These are phyloP conservation scores for Neelides folsomi DNA, from an alignment of 2,888 invertebrate genomes.

Conservation along the genomic window DNA sequence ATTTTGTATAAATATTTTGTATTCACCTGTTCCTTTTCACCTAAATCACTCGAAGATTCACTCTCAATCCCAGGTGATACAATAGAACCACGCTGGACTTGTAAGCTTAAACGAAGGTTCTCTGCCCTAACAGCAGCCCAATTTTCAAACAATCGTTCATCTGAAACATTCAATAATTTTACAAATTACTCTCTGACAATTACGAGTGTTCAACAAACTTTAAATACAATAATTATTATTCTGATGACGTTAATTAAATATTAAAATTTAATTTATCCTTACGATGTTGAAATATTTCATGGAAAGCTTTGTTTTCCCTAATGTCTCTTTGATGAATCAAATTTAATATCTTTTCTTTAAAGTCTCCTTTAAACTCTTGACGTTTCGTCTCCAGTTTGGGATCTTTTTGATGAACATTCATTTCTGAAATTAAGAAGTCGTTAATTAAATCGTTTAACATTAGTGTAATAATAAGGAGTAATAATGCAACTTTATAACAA, in stretches of 20 bases:
- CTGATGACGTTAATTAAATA: background rate
- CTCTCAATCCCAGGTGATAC: constrained; percentile 42
- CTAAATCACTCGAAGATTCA: constrained; percentile 34
- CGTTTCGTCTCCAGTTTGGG: too few relatives aligned
- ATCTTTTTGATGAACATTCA: too few relatives aligned
- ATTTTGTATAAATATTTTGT: background rate
- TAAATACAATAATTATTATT: background rate
- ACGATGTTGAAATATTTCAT: constrained; percentile 69
- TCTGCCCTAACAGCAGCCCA: constrained; percentile 65
- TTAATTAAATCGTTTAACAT: too few relatives aligned
- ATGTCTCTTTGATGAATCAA: constrained; percentile 61
- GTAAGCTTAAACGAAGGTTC: constrained; percentile 70
- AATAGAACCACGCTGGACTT: constrained; percentile 63
- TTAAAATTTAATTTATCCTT: constrained; percentile 40
- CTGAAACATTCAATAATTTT: too few relatives aligned
- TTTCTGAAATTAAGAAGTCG: too few relatives aligned
- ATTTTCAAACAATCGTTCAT: constrained; percentile 73
- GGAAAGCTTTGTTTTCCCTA: constrained; percentile 58
- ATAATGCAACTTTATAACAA: too few relatives aligned
- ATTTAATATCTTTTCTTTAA: constrained; percentile 57
- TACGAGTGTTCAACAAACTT: background rate
- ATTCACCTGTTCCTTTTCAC: constrained; percentile 32
- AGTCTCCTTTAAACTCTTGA: constrained; percentile 36
- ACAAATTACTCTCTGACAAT: background rate
- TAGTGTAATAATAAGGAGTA: too few relatives aligned